Evolutionary conservation across 2,113 vertebrate genomes (phyloP), one percentile per base, ranked within the genome.

Genomic region (Pitta sordida): DNA sequence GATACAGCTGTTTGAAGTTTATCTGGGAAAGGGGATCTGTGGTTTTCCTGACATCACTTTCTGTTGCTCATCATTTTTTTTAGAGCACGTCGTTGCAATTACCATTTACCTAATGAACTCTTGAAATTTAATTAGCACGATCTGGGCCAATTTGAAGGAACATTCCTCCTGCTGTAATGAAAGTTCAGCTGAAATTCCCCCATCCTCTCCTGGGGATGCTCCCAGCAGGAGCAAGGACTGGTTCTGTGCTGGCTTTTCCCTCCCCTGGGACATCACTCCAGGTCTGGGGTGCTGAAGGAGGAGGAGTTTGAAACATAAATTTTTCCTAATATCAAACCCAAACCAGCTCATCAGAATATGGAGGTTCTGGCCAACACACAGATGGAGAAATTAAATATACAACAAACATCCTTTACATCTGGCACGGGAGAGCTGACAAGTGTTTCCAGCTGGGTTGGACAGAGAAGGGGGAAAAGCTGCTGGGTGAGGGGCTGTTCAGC

Each of bases 21-120:
- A 64, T 83, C 67, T 88, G 94, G 96, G 77, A 2, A 91, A 91
- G 95, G 55, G 85, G 65, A 67, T 9, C 74, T 85, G 65, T 75
- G 56, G 44, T 89, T 95, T 89, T 95, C 91, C 94, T 88, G 86
- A 64, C 87, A 93, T 94, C 85, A 93, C 93, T 91, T 96, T 95
- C n/a, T 94, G 84, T 94, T 83, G 88, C 85, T 88, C 79, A 60
- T 88, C 56, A 29, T 85, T 96, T 95, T 83, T 95, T 95, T 96
- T 96, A 89, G 94, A 94, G 86, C 39, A 44, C 39, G 20, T 81
- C 93, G 63, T 52, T 87, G 63, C 94, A 97, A 97, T 98, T 96
- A 96, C 34, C 93, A 90, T 96, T 97, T 96, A 91, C 96, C 91
- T 98, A 97, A 98, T 94, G 96, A 98, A 95, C 90, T 77, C 84